Base-by-base conservation (phyloP, 2,797 vertebrate genomes). In the Podarcis siculus region DNA sequence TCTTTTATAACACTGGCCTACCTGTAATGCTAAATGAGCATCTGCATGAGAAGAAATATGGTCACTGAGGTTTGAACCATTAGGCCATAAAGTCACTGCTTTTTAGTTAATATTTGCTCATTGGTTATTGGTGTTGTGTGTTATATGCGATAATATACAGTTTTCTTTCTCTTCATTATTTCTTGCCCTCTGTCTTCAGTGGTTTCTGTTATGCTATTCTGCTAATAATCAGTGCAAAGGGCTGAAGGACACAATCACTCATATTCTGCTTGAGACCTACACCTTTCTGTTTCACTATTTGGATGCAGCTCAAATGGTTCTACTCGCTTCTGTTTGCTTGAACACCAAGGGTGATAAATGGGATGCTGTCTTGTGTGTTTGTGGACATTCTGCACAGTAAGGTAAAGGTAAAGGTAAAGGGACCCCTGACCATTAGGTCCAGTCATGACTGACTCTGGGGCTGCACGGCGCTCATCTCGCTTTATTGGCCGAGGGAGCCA, bases 11-110 rank as follows among this genome's bases (percentile, higher is more conserved):
- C 84, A 90, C 69, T 45, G 90, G 90, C 88, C 89, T 91, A 86
- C 75, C 87, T 95, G 92, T 94, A 87, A 95, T 94, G 94, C 94
- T 19, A 39, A 5, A 87, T 92, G 92, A 90, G 87, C 89, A 92
- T 79, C 75, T 67, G 35, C 91, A 85, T 87, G 83, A 91, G 85
- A 0, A 71, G 92, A 86, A 92, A 89, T 91, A 92, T 94, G 86
- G 42, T 23, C 0, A 0, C 78, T 86, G 25, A 90, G 67, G 3
- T 85, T 30, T 5, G 67, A 77, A 85, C 69, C 8, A 42, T 61
- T 76, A 23, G 27, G 72, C 35, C 37, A 85, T 30, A 76, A 5
- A 78, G 66, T 64, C 27, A 49, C 42, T 64, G 75, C 39, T 77
- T 45, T 25, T 45, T 69, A 78, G 61, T 23, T 10, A 30, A 67